Evolutionary conservation across 1,140 invertebrate genomes (phyloP), one percentile per base, ranked within the genome.

Genomic region (Cecropterus lyciades): DNA sequence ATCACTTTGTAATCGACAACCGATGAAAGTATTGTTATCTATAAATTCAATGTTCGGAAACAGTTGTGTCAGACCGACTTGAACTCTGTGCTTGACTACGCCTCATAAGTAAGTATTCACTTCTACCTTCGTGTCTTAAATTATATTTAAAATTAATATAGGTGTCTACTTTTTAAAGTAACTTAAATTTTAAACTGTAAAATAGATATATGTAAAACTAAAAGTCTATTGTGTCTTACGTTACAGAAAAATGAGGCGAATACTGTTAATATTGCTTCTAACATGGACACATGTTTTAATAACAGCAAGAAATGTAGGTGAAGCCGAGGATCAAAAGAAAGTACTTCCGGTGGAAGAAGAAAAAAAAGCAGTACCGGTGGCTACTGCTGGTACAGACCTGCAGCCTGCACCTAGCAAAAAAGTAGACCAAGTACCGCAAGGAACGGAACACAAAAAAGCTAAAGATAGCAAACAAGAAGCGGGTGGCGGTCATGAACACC

Each of bases 401-500:
- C 45, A 60, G 13, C 59, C 59, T 42, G 46, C 48, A n/a, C 14
- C 46, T 53, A 91, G 84, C 65, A 88, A 93, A 67, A 93, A 93
- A 65, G 94, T 95, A 72, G 91, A 93, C 72, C 91, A 94, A 37
- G 79, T 79, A 3, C 70, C 87, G 0, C 93, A 93, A 3, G 94
- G 91, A 8, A 92, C 91, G 3, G 90, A 92, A 65, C 92, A 94
- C 52, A 87, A 92, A 24, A 91, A 93, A 64, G 79, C 84, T 10
- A 86, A 92, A 65, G 83, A 84, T 48, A 92, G 85, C 65, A 89
- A 93, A 67, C 93, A 93, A 66, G 94, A 95, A 73, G 91, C 93
- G 52, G 95, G 94, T 1, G 95, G 95, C 11, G 95, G 95, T 4
- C 92, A 95, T 30, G 93, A 95, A 46, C 93, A 95, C 70, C 93